A percentile compares a stretch with the other conserved stretches of the same genome.
Conservation (phyloP, 2,888 invertebrate species). For the Tetrapedia diversipes region DNA sequence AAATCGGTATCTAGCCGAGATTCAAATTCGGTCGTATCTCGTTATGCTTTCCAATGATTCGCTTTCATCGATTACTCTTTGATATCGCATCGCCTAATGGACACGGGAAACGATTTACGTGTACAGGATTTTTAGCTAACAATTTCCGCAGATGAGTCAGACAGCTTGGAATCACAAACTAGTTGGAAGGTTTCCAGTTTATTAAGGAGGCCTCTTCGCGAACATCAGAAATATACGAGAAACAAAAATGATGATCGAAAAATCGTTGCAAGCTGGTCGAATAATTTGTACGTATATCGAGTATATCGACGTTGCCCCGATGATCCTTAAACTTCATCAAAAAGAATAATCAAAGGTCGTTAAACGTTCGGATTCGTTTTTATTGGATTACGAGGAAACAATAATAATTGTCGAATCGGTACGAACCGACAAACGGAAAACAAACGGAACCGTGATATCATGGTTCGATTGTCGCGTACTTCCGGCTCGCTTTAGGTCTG, state of each 20-base stretch:
- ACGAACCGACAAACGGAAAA: background rate
- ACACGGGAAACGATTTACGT: constrained; percentile 11
- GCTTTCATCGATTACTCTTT: constrained; percentile 8
- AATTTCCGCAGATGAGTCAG: constrained; percentile 42
- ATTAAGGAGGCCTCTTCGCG: constrained; percentile 10
- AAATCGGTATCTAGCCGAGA: no score
- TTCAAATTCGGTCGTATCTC: background rate
- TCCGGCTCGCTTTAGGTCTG: constrained; percentile 22
- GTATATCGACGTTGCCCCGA: no score
- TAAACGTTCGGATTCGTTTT: no score
- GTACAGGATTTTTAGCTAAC: constrained; percentile 29
- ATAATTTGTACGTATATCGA: no score
- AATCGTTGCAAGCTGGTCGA: background rate
- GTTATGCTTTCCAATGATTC: constrained; percentile 5
- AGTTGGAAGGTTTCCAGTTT: constrained; percentile 39
- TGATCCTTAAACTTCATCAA: no score
- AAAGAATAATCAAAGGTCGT: no score
- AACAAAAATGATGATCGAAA: background rate
- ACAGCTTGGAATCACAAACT: constrained; percentile 35
- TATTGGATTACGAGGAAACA: background rate
- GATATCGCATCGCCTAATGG: constrained; percentile 23
- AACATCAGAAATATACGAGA: background rate
- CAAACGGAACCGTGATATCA: constrained; percentile 24
- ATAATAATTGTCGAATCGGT: constrained; percentile 22
- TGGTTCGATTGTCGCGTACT: constrained; percentile 6